These are phyloP conservation scores for Synanthedon myopaeformis DNA, from an alignment of 2,888 invertebrate species.

Conservation along the genomic window DNA sequence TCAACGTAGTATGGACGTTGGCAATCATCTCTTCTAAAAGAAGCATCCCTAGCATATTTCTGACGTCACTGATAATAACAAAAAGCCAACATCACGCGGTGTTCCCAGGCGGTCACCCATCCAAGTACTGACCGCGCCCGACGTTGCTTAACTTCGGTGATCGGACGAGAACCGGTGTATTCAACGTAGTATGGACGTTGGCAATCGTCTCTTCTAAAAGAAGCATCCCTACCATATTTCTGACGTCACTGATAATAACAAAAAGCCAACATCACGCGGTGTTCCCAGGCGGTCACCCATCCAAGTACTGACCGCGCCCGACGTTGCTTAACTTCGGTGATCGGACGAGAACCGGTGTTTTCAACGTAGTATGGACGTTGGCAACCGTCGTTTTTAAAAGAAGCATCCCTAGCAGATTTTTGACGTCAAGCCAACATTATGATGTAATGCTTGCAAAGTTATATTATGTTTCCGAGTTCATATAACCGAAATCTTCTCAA, in stretches of 20 bases:
- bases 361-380: conserved; percentile 34
- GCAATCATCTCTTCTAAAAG: not conserved
- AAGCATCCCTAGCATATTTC: not conserved
- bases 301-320: not conserved
- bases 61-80: not conserved
- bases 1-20: conserved; percentile 16
- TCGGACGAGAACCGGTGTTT: conserved; percentile 27
- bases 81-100: conserved; percentile 15
- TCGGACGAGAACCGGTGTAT: not conserved
- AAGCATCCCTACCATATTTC: too few relatives aligned
- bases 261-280: not conserved
- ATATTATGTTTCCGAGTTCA: too few relatives aligned
- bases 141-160: conserved; percentile 2
- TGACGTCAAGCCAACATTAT: too few relatives aligned
- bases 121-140: conserved; percentile 17
- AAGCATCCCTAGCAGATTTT: too few relatives aligned
- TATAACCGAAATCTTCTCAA: too few relatives aligned
- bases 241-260: not conserved
- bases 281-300: not conserved
- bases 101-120: conserved; percentile 19
- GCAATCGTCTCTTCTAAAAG: too few relatives aligned
- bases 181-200: not conserved
- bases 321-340: conserved; percentile 18
- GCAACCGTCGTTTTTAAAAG: conserved; percentile 5
- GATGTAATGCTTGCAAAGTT: too few relatives aligned